Evolutionary conservation across 2,888 invertebrate genomes (phyloP).

Genomic region (Scaptomyza cyrtandrae): DNA sequence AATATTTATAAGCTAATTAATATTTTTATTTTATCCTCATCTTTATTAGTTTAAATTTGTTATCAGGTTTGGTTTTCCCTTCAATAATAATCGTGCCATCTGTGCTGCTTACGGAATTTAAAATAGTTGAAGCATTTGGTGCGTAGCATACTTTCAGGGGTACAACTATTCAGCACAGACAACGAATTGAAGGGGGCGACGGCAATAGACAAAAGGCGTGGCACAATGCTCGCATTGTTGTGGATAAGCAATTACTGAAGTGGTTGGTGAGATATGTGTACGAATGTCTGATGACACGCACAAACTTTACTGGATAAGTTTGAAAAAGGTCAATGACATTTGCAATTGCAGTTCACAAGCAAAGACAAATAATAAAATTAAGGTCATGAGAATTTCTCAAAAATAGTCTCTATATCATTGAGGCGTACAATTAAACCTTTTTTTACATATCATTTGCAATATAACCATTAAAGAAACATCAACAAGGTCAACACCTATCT

Average conservation of each 20-base stretch:
- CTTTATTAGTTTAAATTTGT: too few species aligned
- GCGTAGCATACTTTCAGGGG: constrained; percentile 49
- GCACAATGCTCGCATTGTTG: constrained; percentile 16
- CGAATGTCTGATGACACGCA: constrained; percentile 27
- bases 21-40: too few species aligned
- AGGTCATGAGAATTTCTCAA: too few species aligned
- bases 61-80: too few species aligned
- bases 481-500: constrained; percentile 12
- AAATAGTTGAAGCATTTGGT: constrained; percentile 51
- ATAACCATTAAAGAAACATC: constrained; percentile 17
- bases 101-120: constrained; percentile 34
- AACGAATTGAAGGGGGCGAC: constrained; percentile 15
- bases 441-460: constrained; percentile 10
- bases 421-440: constrained; percentile 1
- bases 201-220: constrained; percentile 11
- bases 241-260: constrained; percentile 46
- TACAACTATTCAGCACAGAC: constrained; percentile 36
- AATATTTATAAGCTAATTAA: too few species aligned
- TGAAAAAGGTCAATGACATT: constrained; percentile 13
- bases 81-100: constrained; percentile 10
- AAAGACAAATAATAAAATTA: background rate
- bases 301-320: constrained; percentile 6
- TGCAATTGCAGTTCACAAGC: background rate
- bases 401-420: background rate
- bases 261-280: constrained; percentile 6